These are phyloP conservation scores for Hypomesus transpacificus DNA, from an alignment of 2,113 vertebrate genomes.

Conservation along the genomic window DNA sequence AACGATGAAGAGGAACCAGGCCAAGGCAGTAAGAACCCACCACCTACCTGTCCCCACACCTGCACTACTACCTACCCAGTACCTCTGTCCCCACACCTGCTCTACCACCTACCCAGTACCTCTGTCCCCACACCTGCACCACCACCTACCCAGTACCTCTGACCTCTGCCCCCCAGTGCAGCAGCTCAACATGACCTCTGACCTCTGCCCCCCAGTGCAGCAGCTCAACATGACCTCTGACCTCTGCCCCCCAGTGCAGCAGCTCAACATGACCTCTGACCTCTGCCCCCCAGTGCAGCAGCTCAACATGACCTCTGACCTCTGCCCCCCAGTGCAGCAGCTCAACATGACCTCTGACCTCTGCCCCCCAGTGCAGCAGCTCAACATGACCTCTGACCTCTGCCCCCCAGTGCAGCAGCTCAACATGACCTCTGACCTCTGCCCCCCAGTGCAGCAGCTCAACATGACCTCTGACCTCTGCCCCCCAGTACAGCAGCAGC, in stretches of 20 bases:
- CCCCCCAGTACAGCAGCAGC: slow-evolving; percentile 81
- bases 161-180: not conserved
- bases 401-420: slow-evolving; percentile 78
- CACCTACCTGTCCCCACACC: not conserved
- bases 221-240: too few species aligned
- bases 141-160: too few species aligned
- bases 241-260: slow-evolving; percentile 71
- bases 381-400: not conserved
- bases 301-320: not conserved
- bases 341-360: not conserved
- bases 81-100: not conserved
- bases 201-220: not conserved
- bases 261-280: too few species aligned
- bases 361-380: too few species aligned
- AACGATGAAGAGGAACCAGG: slow-evolving; percentile 89
- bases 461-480: not conserved
- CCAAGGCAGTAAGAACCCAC: slow-evolving; percentile 79
- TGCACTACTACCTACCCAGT: not conserved
- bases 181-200: too few species aligned
- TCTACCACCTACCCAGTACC: too few species aligned
- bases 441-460: too few species aligned
- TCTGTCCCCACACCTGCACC: not conserved
- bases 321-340: not conserved
- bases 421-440: slow-evolving; percentile 11
- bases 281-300: not conserved